These are phyloP conservation scores for Drosophila lini DNA, from an alignment of 1,140 invertebrate species.

Conservation along the genomic window DNA sequence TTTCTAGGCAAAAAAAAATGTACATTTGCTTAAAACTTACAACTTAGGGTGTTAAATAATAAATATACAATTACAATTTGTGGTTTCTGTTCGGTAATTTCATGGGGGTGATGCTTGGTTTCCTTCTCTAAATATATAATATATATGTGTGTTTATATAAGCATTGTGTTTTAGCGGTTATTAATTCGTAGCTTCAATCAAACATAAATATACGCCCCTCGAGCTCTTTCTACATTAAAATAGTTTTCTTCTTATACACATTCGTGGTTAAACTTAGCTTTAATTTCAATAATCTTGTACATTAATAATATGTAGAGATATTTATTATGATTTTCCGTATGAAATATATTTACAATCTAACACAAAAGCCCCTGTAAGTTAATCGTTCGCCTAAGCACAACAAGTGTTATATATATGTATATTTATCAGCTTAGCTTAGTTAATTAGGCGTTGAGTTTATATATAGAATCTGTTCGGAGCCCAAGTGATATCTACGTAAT, in stretches of 20 bases:
- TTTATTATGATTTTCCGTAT: slow-evolving; percentile 30
- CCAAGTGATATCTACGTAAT: slow-evolving; percentile 36
- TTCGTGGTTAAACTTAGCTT: slow-evolving; percentile 33
- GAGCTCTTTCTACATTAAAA: slow-evolving; percentile 65
- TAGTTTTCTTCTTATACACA: slow-evolving; percentile 62
- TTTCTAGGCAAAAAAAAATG: slow-evolving; percentile 35
- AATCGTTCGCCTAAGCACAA: slow-evolving; percentile 60
- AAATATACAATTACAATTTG: slow-evolving; percentile 45
- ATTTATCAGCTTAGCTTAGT: slow-evolving; percentile 31
- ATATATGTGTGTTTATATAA: slow-evolving; percentile 13
- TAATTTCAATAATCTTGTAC: slow-evolving; percentile 19
- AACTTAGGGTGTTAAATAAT: slow-evolving; percentile 26
- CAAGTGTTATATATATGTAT: slow-evolving; percentile 19
- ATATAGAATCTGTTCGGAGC: slow-evolving; percentile 71
- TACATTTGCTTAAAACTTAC: slow-evolving; percentile 33
- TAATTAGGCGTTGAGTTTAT: slow-evolving; percentile 22
- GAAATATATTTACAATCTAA: slow-evolving; percentile 73
- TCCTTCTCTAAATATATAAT: slow-evolving; percentile 28
- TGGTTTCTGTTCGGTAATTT: slow-evolving; percentile 33
- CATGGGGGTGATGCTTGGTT: slow-evolving; percentile 48
- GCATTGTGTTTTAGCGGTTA: slow-evolving; percentile 44
- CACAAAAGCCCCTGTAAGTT: slow-evolving; percentile 78
- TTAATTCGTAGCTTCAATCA: slow-evolving; percentile 49
- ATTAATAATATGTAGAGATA: slow-evolving; percentile 48
- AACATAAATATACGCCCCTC: slow-evolving; percentile 74